A percentile compares a stretch with the other conserved stretches of the same genome.
Conservation (phyloP, 2,888 invertebrate genomes). For the Polia nebulosa region DNA sequence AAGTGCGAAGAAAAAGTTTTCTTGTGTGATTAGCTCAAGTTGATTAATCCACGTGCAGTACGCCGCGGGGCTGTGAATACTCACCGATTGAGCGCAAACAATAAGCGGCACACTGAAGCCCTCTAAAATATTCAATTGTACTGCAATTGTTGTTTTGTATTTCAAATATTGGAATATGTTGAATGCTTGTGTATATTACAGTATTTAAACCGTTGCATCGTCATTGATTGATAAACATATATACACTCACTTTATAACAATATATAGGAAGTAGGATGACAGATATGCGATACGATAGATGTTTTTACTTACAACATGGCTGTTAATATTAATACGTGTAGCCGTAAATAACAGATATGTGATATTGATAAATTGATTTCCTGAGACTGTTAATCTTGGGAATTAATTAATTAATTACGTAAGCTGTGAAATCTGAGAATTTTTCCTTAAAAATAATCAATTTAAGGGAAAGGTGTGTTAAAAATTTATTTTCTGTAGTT, state of each 20-base stretch:
- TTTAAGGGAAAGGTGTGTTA: neutral
- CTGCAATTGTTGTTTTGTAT: constrained; percentile 33
- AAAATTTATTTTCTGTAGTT: neutral
- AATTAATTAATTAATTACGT: constrained; percentile 28
- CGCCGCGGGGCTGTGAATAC: constrained; percentile 58
- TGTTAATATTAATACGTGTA: no score
- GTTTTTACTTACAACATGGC: no score
- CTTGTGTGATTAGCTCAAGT: constrained; percentile 61
- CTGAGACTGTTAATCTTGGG: constrained; percentile 30
- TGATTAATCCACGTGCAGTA: constrained; percentile 69
- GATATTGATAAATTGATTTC: no score
- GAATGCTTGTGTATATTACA: no score
- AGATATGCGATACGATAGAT: no score
- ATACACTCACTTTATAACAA: neutral
- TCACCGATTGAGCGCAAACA: constrained; percentile 55
- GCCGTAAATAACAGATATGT: no score
- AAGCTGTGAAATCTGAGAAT: neutral
- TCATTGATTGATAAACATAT: neutral
- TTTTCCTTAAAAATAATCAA: neutral
- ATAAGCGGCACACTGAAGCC: constrained; percentile 20
- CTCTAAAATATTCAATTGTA: constrained; percentile 58
- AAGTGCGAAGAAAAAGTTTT: constrained; percentile 5
- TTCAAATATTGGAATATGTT: constrained; percentile 15
- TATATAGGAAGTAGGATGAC: no score
- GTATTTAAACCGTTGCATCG: neutral